phyloP scores from a whole-genome alignment of 2,113 vertebrate species.

The Scatophagus argus region DNA sequence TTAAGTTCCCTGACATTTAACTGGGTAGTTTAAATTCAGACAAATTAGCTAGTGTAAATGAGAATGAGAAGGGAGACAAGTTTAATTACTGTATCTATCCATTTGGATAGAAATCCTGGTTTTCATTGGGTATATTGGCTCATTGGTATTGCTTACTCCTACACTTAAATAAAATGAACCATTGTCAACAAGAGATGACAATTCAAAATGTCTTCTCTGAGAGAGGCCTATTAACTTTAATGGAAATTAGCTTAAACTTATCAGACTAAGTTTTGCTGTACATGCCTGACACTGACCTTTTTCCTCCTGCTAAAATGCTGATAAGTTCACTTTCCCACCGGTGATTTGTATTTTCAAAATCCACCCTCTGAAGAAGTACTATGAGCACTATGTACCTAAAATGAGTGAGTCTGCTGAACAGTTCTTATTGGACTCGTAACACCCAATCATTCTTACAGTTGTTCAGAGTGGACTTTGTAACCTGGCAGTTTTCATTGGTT shows the following conservation, averaged over 20 bases:
- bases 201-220: not conserved
- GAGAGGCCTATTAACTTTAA: not conserved
- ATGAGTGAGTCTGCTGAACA: not conserved
- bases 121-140: not conserved
- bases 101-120: not conserved
- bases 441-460: conserved; percentile 28
- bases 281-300: not conserved
- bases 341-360: conserved; percentile 19
- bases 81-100: not conserved
- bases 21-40: too few species aligned
- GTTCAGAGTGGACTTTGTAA: conserved; percentile 17
- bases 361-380: conserved; percentile 4
- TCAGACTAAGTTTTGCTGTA: not conserved
- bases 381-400: conserved; percentile 2
- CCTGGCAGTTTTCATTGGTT: conserved; percentile 16
- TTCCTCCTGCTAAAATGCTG: not conserved
- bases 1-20: too few species aligned
- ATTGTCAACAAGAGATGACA: not conserved
- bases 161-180: too few species aligned
- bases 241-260: not conserved
- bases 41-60: too few species aligned
- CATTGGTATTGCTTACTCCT: not conserved
- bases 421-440: not conserved
- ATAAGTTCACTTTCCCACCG: not conserved
- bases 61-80: too few species aligned